Base-by-base conservation (phyloP, 2,888 invertebrate species). In the Agriotes lineatus region DNA sequence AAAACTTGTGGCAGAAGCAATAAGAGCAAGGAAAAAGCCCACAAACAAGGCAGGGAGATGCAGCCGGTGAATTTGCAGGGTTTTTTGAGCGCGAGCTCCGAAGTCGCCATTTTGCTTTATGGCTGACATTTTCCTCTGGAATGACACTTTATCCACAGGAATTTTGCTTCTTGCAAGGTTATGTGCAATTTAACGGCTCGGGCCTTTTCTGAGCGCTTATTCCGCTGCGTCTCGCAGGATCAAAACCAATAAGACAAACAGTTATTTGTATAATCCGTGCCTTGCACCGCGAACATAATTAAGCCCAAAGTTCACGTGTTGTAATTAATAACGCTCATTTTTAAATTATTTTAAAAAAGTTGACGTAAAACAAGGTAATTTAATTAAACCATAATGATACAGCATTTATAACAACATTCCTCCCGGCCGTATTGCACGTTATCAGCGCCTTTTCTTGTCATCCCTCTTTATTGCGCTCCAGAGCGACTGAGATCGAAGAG, bases 351-450 rank as follows among this genome's bases (percentile, higher is more conserved):
- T 50, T 16, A 68, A 64, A 62, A 68, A 64, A 48, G 56, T 56
- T 33, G 59, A 60, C 42, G 52, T 60, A 69, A 60, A 67, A 60
- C 68, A 69, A 60, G 45, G 69, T 72, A 72, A 75, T 73, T 75
- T 75, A 75, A 75, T 75, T 75, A 75, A 75, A 73, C 60, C 70
- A 72, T 75, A 75, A 75, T 73, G 74, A 75, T 75, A 72, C 74
- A 73, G 74, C 74, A 72, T 69, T 75, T 75, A 75, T 72, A 68
- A 70, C 68, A 65, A 45, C 63, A 68, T 68, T 68, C 67, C 50
- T 30, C 30, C 18, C 48, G 48, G 19, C 22, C 48, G 19, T 6
- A 22, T 48, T 48, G 20, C 7, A 48, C 48, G 48, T 48, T 10
- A 48, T 10, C 22, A 12, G 7, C 14, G 6, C 22, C 48, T 48